Conservation (phyloP, 1,140 invertebrate species). For the Neoseiulus cucumeris region DNA sequence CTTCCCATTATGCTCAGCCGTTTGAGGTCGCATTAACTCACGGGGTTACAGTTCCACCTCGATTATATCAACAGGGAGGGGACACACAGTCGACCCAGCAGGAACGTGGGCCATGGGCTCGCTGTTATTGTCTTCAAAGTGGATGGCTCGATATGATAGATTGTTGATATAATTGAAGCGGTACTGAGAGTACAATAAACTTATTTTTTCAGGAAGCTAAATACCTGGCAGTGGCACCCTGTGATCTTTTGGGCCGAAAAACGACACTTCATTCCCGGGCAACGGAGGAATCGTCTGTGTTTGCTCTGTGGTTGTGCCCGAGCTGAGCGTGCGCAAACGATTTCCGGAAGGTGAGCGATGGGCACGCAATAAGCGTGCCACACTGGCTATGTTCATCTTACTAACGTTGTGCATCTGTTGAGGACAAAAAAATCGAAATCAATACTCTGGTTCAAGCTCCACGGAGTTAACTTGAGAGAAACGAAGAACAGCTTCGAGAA, state of each 20-base stretch:
- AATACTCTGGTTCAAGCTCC: neutral
- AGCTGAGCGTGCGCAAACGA: neutral
- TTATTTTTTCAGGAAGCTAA: slow-evolving; percentile 24
- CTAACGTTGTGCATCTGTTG: neutral
- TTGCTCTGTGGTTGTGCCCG: neutral
- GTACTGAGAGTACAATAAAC: too few relatives aligned
- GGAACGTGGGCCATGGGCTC: too few relatives aligned
- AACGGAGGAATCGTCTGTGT: neutral
- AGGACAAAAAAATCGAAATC: neutral
- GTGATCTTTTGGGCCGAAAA: slow-evolving; percentile 38
- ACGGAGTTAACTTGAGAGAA: too few relatives aligned
- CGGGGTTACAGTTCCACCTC: too few relatives aligned
- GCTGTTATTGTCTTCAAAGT: too few relatives aligned
- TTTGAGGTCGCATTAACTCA: too few relatives aligned
- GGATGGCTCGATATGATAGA: too few relatives aligned
- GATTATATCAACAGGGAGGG: too few relatives aligned
- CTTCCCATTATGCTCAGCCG: too few relatives aligned
- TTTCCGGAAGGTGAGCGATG: neutral
- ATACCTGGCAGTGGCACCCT: slow-evolving; percentile 47
- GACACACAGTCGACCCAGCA: too few relatives aligned
- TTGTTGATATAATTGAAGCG: too few relatives aligned
- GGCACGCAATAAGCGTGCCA: neutral
- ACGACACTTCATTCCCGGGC: slow-evolving; percentile 17
- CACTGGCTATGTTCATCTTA: neutral
- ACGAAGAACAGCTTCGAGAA: too few relatives aligned